Conservation (phyloP, 2,113 vertebrate genomes). For the Oreochromis tanganicae region DNA sequence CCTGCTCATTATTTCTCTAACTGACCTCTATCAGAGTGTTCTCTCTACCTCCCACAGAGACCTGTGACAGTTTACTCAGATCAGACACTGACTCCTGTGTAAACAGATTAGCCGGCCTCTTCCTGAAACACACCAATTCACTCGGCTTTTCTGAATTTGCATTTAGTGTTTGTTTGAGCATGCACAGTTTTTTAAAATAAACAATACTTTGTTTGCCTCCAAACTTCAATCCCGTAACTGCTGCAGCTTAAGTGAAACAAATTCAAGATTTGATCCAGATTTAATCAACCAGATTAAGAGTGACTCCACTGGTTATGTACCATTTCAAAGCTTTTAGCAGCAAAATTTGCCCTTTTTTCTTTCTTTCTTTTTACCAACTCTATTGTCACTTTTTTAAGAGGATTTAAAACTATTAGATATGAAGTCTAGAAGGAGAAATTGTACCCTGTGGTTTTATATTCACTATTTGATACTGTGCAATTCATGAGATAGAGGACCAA, state of each 20-base stretch:
- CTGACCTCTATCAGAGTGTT: constrained; percentile 5
- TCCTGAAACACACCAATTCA: background rate
- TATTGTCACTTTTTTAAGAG: constrained; percentile 17
- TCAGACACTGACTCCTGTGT: constrained; percentile 3
- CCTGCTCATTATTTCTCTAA: constrained; percentile 28
- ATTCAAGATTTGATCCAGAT: background rate
- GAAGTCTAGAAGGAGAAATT: constrained; percentile 13
- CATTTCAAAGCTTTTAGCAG: background rate
- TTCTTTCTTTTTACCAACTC: background rate
- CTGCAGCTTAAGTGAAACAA: background rate
- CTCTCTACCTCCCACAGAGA: constrained; percentile 31
- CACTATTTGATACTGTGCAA: background rate
- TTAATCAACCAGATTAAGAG: background rate
- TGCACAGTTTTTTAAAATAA: background rate
- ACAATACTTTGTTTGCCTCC: background rate
- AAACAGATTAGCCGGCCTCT: constrained; percentile 1
- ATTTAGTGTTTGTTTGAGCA: background rate
- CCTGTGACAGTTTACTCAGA: constrained; percentile 14
- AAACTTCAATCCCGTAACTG: background rate
- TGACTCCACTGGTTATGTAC: background rate
- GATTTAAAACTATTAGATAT: constrained; percentile 11
- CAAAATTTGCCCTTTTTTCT: background rate
- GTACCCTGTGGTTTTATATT: background rate
- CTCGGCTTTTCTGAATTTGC: background rate
- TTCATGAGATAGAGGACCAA: constrained; percentile 32